Conservation (phyloP, 2,113 vertebrate species). For the Onychostruthus taczanowskii region DNA sequence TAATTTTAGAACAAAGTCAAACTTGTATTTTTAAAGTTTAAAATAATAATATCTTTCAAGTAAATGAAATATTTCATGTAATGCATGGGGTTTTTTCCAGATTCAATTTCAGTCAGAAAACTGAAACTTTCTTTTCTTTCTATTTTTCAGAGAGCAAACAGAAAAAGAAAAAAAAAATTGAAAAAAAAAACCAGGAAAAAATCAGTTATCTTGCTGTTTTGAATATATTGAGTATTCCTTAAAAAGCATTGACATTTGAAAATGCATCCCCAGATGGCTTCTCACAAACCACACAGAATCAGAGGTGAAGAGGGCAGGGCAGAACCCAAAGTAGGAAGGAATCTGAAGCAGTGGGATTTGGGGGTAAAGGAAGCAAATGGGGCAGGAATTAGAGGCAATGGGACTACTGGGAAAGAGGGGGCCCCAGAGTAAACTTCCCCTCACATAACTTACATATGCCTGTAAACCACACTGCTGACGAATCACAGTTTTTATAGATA, state of each 20-base stretch:
- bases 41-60: not conserved
- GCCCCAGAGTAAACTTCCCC: not conserved
- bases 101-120: not conserved
- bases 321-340: not conserved
- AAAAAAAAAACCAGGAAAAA: not conserved
- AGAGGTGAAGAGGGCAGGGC: not conserved
- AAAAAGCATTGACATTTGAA: not conserved
- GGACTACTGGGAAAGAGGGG: not conserved
- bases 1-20: not conserved
- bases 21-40: not conserved
- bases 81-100: not conserved
- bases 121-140: not conserved
- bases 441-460: not conserved
- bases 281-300: not conserved
- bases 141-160: not conserved
- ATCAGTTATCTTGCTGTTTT: not conserved
- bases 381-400: not conserved
- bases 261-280: not conserved
- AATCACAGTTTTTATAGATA: constrained; percentile 36
- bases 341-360: not conserved
- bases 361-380: not conserved
- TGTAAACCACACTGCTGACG: constrained; percentile 10
- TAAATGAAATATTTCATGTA: not conserved
- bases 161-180: not conserved
- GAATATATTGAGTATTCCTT: not conserved